phyloP scores from a whole-genome alignment of 1,140 invertebrate species.

The Samia ricini region DNA sequence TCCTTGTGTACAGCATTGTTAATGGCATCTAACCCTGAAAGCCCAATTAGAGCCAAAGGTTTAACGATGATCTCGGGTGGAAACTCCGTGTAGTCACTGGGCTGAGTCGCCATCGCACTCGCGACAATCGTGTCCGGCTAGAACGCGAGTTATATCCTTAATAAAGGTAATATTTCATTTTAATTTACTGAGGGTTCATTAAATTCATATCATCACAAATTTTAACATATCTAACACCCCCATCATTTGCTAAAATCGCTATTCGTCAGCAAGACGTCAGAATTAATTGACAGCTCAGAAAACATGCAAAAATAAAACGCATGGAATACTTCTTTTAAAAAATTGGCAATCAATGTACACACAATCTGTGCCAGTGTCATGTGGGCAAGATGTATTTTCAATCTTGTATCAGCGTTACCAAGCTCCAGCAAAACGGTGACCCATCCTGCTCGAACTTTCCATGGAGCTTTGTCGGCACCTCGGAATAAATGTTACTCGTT shows the following conservation, averaged over 20 bases:
- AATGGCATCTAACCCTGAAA: conserved; percentile 90
- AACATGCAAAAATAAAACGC: not conserved
- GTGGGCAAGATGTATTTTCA: no score
- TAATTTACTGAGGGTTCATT: conserved; percentile 16
- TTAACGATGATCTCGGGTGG: conserved; percentile 87
- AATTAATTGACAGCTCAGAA: conserved; percentile 5
- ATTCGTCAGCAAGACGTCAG: conserved; percentile 23
- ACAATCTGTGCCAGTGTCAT: no score
- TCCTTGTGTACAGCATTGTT: conserved; percentile 92
- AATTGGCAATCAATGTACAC: no score
- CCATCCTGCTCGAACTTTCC: no score
- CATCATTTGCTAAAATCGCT: conserved; percentile 38
- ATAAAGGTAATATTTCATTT: conserved; percentile 34
- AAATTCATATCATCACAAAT: conserved; percentile 19
- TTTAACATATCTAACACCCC: conserved; percentile 46
- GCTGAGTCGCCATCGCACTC: conserved; percentile 63
- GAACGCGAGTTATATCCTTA: not conserved
- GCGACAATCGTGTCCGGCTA: not conserved
- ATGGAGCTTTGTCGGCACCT: no score
- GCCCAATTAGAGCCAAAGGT: conserved; percentile 89
- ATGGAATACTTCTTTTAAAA: no score
- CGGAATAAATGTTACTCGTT: no score
- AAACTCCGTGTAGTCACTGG: conserved; percentile 81
- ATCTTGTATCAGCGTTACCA: no score
- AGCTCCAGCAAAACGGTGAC: no score